These are phyloP conservation scores for Andrena haemorrhoa DNA, from an alignment of 2,888 invertebrate species.

Conservation along the genomic window DNA sequence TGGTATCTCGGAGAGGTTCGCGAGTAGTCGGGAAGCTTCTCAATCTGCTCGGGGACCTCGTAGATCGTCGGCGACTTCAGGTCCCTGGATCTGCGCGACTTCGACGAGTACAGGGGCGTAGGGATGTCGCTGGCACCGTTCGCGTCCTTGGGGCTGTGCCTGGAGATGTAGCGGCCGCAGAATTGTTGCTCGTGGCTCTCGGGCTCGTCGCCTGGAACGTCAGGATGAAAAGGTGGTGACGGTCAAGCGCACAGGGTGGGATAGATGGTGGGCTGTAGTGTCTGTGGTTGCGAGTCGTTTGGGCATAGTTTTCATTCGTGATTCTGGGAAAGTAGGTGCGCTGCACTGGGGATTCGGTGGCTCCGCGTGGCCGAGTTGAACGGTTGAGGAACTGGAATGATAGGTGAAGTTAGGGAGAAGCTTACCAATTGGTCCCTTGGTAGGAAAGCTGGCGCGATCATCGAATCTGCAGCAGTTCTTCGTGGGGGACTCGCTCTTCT, in stretches of 20 bases:
- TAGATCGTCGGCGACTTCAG: constrained; percentile 61
- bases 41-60: constrained; percentile 53
- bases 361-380: neutral
- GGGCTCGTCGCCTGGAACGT: constrained; percentile 67
- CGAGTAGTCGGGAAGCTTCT: constrained; percentile 56
- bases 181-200: constrained; percentile 63
- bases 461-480: constrained; percentile 70
- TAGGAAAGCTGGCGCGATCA: constrained; percentile 58
- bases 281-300: neutral
- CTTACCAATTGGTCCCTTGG: constrained; percentile 70
- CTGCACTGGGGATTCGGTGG: too few relatives aligned
- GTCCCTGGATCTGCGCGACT: constrained; percentile 68
- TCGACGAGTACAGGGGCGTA: constrained; percentile 37
- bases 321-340: too few relatives aligned
- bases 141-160: constrained; percentile 34
- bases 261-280: neutral
- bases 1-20: constrained; percentile 44
- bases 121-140: constrained; percentile 39
- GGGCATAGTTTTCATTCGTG: neutral
- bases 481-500: constrained; percentile 32
- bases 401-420: neutral
- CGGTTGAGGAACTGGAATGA: neutral
- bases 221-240: neutral
- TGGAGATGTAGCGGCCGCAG: constrained; percentile 56
- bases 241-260: neutral